Conservation (phyloP, 2,797 vertebrate species). For the Megaceryle alcyon region DNA sequence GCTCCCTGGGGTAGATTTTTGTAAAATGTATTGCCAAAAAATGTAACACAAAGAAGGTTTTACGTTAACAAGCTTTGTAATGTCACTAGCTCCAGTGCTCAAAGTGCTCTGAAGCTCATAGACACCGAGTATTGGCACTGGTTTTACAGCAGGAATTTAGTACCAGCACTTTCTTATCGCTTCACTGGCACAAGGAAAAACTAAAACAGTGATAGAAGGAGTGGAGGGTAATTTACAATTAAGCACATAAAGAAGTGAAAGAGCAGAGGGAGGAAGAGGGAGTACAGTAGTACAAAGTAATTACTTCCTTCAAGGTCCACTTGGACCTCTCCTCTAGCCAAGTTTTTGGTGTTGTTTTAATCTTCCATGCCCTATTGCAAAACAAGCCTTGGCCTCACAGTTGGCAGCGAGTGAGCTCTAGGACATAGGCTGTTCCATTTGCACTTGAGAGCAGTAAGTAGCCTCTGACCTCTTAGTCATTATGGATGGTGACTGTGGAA, state of each 20-base stretch:
- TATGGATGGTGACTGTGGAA: constrained; percentile 43
- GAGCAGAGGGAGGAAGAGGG: not conserved
- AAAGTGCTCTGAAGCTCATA: not conserved
- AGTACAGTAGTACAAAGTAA: constrained; percentile 33
- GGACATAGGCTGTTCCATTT: constrained; percentile 12
- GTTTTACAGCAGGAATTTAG: not conserved
- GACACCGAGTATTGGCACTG: not conserved
- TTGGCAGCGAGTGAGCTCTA: constrained; percentile 14
- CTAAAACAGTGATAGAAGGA: not conserved
- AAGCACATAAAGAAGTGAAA: constrained; percentile 23
- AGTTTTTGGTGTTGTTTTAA: constrained; percentile 43
- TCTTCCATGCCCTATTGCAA: constrained; percentile 38
- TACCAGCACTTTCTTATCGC: not conserved
- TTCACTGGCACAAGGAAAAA: constrained; percentile 13
- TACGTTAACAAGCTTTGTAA: constrained; percentile 73
- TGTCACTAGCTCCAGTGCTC: constrained; percentile 40
- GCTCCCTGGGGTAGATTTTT: constrained; percentile 79
- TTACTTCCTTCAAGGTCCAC: constrained; percentile 16
- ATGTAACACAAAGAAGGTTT: constrained; percentile 72
- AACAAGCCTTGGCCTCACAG: not conserved
- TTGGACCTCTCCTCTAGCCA: not conserved
- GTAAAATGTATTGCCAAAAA: constrained; percentile 72
- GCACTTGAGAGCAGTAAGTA: constrained; percentile 2
- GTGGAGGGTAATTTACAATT: constrained; percentile 53
- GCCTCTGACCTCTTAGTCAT: constrained; percentile 47